Conservation (phyloP, 2,797 vertebrate species). For the Sebastes matsubarae region DNA sequence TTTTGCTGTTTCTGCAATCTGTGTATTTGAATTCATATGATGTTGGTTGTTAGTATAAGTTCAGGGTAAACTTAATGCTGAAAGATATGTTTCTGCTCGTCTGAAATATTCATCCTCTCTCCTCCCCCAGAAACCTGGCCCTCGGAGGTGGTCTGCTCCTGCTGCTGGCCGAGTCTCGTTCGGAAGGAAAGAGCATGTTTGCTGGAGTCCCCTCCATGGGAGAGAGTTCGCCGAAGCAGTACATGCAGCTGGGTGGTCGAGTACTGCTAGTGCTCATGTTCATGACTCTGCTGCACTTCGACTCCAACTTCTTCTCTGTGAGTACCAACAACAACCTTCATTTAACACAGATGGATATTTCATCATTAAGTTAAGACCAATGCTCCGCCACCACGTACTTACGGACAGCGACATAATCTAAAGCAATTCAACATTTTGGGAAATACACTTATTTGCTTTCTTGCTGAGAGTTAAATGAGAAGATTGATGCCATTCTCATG, state of each 20-base stretch:
- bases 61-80: not conserved
- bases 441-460: not conserved
- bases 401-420: not conserved
- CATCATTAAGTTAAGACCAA: too few relatives aligned
- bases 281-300: slow-evolving; percentile 98
- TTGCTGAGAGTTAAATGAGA: not conserved
- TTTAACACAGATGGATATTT: not conserved
- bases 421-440: not conserved
- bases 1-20: slow-evolving; percentile 6
- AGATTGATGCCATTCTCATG: not conserved
- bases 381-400: not conserved
- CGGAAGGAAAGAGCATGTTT: slow-evolving; percentile 99
- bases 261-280: slow-evolving; percentile 98
- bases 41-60: not conserved
- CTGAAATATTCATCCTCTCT: slow-evolving; percentile 69
- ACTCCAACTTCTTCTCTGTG: slow-evolving; percentile 94
- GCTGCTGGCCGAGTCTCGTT: slow-evolving; percentile 95
- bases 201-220: slow-evolving; percentile 92
- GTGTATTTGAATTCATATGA: not conserved
- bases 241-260: slow-evolving; percentile 97
- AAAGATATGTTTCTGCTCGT: not conserved
- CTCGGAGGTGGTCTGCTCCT: slow-evolving; percentile 94
- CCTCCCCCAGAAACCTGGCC: slow-evolving; percentile 90
- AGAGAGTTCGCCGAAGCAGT: slow-evolving; percentile 93
- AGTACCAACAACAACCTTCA: slow-evolving; percentile 67